Percentiles rank a stretch among this genome's conserved stretches.
phyloP scores from a whole-genome alignment of 2,113 vertebrate species.

The Dasypus novemcinctus region DNA sequence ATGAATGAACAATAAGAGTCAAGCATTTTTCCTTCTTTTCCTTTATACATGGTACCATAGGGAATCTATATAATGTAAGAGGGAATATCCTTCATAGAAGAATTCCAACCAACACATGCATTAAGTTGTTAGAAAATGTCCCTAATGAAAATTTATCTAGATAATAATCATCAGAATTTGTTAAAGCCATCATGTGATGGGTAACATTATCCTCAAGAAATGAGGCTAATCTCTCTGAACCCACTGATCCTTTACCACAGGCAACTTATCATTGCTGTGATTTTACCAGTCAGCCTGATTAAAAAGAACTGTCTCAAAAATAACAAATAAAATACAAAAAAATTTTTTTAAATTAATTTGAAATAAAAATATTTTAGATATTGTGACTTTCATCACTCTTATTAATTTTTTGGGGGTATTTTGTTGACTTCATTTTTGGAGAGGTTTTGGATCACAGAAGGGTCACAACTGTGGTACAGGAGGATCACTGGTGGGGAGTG shows the following conservation, averaged over 20 bases:
- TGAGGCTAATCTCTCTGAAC: not conserved
- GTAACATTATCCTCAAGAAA: not conserved
- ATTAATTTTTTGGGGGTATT: too few relatives aligned
- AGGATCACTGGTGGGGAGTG: too few relatives aligned
- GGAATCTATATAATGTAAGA: not conserved
- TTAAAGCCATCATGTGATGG: not conserved
- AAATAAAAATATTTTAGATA: too few relatives aligned
- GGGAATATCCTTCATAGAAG: not conserved
- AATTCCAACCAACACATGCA: not conserved
- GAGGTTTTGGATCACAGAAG: too few relatives aligned
- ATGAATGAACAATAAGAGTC: not conserved
- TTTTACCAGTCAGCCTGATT: not conserved
- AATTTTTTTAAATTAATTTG: too few relatives aligned
- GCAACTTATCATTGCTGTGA: not conserved
- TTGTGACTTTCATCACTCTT: too few relatives aligned
- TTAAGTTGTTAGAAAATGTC: not conserved
- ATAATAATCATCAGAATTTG: not conserved
- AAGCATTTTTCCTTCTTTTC: not conserved
- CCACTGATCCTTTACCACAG: not conserved
- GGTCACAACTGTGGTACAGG: too few relatives aligned
- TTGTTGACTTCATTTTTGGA: too few relatives aligned
- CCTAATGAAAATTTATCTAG: not conserved
- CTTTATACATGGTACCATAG: not conserved
- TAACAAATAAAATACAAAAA: too few relatives aligned
- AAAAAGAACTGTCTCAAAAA: not conserved